Percentiles rank a stretch among this genome's conserved stretches.
Evolutionary conservation across 64 coral and sea anemone species (phyloP).

Genomic region (Montipora capricornis): DNA sequence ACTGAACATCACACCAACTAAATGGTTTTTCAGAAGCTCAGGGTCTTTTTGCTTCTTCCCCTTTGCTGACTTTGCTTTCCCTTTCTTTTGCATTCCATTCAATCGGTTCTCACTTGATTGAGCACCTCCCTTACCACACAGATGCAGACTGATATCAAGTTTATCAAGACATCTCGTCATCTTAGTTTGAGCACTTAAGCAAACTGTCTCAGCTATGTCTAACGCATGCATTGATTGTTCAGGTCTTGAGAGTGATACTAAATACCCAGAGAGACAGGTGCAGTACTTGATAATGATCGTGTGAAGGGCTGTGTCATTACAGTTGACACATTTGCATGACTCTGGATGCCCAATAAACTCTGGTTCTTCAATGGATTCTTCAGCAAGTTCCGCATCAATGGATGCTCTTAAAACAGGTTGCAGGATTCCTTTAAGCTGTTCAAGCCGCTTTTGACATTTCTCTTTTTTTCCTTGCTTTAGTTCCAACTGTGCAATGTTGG

Average conservation of each 20-base stretch:
- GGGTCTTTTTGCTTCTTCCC: constrained; percentile 28
- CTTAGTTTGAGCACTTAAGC: constrained; percentile 38
- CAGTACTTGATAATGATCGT: constrained; percentile 45
- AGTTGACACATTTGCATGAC: constrained; percentile 67
- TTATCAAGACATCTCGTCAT: constrained; percentile 45
- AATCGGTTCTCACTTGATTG: neutral
- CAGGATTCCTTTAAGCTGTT: constrained; percentile 63
- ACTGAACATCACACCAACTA: constrained; percentile 38
- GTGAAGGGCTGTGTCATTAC: constrained; percentile 78
- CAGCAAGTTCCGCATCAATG: neutral
- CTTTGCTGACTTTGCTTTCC: constrained; percentile 31
- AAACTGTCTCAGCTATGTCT: constrained; percentile 42
- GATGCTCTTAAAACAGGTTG: constrained; percentile 39
- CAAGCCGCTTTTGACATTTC: constrained; percentile 54
- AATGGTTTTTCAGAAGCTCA: neutral
- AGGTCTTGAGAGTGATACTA: constrained; percentile 31
- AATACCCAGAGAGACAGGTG: constrained; percentile 53
- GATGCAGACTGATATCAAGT: constrained; percentile 48
- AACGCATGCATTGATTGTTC: constrained; percentile 33
- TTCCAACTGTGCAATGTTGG: constrained; percentile 63
- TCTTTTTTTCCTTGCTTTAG: constrained; percentile 62
- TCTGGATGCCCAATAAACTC: constrained; percentile 56
- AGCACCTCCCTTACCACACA: neutral
- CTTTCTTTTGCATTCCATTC: constrained; percentile 35
- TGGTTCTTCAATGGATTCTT: constrained; percentile 43